phyloP scores from a whole-genome alignment of 2,113 vertebrate genomes.

The Oryzias celebensis region DNA sequence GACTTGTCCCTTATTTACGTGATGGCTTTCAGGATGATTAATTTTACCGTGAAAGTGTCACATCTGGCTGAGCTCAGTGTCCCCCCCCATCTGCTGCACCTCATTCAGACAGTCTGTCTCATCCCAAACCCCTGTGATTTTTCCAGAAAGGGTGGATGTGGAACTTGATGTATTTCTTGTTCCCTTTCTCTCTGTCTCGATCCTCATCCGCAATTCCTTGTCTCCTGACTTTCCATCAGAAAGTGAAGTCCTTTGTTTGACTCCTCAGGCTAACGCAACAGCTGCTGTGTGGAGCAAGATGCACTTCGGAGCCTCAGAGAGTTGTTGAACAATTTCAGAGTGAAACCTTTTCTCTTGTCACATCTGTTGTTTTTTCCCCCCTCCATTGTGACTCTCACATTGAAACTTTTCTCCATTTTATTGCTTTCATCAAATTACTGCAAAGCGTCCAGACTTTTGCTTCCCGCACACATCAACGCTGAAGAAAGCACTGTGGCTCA shows the following conservation, averaged over 20 bases:
- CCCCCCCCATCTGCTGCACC: conserved; percentile 13
- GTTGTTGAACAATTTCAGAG: conserved; percentile 23
- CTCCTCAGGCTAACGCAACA: conserved; percentile 11
- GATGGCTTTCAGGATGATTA: conserved; percentile 27
- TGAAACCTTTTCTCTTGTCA: conserved; percentile 9
- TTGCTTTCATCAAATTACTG: conserved; percentile 2
- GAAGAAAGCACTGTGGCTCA: neutral
- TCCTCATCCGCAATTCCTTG: neutral
- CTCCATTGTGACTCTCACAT: neutral
- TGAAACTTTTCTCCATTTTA: conserved; percentile 19
- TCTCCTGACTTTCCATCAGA: conserved; percentile 5
- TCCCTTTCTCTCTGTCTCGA: neutral
- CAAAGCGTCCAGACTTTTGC: neutral
- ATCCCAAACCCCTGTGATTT: conserved; percentile 9
- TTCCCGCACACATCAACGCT: neutral
- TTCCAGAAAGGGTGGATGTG: conserved; percentile 14
- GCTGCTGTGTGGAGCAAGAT: conserved; percentile 38
- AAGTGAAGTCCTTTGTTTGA: conserved; percentile 22
- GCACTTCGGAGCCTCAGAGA: conserved; percentile 22
- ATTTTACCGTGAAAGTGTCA: conserved; percentile 35
- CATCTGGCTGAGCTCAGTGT: conserved; percentile 32
- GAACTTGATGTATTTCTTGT: neutral
- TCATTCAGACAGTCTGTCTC: conserved; percentile 12
- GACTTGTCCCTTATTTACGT: conserved; percentile 45
- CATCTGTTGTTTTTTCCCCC: neutral